Percentiles rank a stretch among this genome's conserved stretches.
Evolutionary conservation across 2,113 vertebrate species (phyloP).

Genomic region (Catharus fuscescens): DNA sequence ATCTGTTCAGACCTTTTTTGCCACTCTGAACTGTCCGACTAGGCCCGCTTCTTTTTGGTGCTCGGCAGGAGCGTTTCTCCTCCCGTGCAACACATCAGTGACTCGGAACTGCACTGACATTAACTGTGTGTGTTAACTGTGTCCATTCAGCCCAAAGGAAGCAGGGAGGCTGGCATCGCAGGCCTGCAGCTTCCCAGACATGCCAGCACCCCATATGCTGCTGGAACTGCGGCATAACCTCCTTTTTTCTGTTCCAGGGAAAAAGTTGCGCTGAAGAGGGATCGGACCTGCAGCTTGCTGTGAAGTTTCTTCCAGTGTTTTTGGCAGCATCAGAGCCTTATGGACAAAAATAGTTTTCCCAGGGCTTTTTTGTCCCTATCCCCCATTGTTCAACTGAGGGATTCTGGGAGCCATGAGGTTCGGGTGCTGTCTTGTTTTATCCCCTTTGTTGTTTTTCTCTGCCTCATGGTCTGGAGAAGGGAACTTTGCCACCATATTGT

Average conservation of each 20-base stretch:
- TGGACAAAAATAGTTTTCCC: background rate
- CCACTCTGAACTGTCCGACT: background rate
- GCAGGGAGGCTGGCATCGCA: accelerated
- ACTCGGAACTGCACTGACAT: background rate
- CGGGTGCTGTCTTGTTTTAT: accelerated
- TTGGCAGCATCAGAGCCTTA: accelerated
- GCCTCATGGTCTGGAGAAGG: background rate
- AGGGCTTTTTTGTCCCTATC: background rate
- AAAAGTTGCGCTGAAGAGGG: background rate
- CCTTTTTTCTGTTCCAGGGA: background rate
- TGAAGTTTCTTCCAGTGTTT: background rate
- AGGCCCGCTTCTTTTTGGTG: background rate
- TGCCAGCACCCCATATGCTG: background rate
- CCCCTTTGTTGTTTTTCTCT: background rate
- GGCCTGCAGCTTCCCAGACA: background rate
- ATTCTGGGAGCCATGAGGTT: background rate
- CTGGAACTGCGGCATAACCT: background rate
- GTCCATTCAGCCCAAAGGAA: background rate
- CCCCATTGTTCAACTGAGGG: too few relatives aligned
- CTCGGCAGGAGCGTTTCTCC: background rate
- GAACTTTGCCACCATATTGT: accelerated
- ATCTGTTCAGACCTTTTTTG: background rate
- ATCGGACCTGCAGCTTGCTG: background rate
- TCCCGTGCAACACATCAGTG: accelerated
- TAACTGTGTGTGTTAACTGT: background rate